These are phyloP conservation scores for Cyanocitta stelleri DNA, from an alignment of 2,113 vertebrate species.

Conservation along the genomic window DNA sequence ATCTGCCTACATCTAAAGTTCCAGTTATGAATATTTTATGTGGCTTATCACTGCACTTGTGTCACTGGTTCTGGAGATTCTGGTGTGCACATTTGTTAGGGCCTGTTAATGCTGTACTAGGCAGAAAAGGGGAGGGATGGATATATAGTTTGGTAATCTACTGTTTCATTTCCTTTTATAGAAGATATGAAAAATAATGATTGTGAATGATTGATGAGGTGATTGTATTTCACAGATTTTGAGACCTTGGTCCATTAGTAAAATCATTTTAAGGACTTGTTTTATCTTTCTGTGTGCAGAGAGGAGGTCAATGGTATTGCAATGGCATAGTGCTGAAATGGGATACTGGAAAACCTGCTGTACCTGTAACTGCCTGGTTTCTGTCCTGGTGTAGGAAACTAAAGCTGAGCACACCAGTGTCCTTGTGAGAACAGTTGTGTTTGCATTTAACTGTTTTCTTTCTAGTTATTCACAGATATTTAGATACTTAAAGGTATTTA, in stretches of 20 bases:
- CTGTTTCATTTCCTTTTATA: slow-evolving; percentile 54
- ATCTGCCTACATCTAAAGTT: slow-evolving; percentile 62
- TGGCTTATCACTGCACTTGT: slow-evolving; percentile 46
- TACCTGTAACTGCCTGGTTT: not conserved
- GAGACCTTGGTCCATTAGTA: slow-evolving; percentile 62
- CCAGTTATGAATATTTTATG: slow-evolving; percentile 70
- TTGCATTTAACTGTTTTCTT: not conserved
- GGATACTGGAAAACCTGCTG: not conserved
- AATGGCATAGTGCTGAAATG: not conserved
- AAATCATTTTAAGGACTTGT: slow-evolving; percentile 40
- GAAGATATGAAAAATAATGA: slow-evolving; percentile 56
- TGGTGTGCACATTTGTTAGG: slow-evolving; percentile 28
- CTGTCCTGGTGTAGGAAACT: not conserved
- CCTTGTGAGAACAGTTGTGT: not conserved
- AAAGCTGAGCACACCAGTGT: not conserved
- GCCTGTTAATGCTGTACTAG: slow-evolving; percentile 44
- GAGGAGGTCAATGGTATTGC: not conserved
- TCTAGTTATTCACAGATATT: not conserved
- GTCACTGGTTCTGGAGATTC: slow-evolving; percentile 11
- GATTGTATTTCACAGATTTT: slow-evolving; percentile 68
- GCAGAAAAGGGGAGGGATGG: not conserved
- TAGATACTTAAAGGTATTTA: not conserved
- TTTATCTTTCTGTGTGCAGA: not conserved
- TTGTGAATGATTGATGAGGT: slow-evolving; percentile 68
- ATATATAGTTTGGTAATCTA: slow-evolving; percentile 34